Evolutionary conservation across 1,140 invertebrate species (phyloP).

Genomic region (Monomorium pharaonis): DNA sequence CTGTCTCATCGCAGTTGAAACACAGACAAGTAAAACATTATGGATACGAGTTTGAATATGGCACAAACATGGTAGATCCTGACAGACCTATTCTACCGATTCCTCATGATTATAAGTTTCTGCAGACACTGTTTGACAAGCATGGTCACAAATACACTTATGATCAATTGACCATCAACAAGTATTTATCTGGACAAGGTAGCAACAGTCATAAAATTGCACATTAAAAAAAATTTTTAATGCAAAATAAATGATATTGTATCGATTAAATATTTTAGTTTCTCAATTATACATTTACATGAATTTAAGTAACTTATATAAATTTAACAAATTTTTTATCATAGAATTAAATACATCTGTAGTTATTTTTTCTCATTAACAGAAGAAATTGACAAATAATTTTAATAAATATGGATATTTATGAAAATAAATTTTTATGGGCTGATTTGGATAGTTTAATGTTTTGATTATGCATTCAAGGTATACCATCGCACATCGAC

Average conservation of each 20-base stretch:
- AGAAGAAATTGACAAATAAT: not conserved
- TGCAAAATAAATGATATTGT: not conserved
- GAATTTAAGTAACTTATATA: not conserved
- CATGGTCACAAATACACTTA: slow-evolving; percentile 86
- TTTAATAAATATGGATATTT: not conserved
- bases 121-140: slow-evolving; percentile 88
- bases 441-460: not conserved
- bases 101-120: slow-evolving; percentile 89
- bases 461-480: slow-evolving; percentile 82
- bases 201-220: slow-evolving; percentile 35
- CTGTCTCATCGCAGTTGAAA: slow-evolving; percentile 87
- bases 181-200: slow-evolving; percentile 96
- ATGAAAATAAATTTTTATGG: not conserved
- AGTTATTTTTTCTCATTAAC: not conserved
- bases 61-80: slow-evolving; percentile 94
- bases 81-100: slow-evolving; percentile 89
- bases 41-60: slow-evolving; percentile 97
- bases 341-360: not conserved
- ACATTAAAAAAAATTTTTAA: not conserved
- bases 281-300: not conserved
- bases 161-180: slow-evolving; percentile 97
- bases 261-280: not conserved
- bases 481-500: slow-evolving; percentile 98
- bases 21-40: slow-evolving; percentile 96
- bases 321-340: not conserved